Evolutionary conservation across 2,888 invertebrate genomes (phyloP).

Genomic region (Myathropa florea): DNA sequence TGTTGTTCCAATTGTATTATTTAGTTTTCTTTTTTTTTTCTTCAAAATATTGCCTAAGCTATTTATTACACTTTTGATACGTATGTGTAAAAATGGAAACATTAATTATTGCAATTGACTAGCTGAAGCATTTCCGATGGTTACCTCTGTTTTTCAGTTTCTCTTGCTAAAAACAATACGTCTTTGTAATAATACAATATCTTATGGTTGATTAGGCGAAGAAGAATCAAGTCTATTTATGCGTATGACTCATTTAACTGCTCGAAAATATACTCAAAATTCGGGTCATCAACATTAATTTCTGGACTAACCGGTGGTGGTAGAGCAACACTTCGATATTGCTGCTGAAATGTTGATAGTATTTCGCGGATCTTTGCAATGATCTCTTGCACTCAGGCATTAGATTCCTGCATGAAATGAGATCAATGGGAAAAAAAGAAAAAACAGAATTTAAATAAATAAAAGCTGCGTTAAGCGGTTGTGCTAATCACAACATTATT

Average conservation of each 20-base stretch:
- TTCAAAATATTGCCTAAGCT: conserved; percentile 52
- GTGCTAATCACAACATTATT: conserved; percentile 64
- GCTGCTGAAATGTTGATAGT: conserved; percentile 86
- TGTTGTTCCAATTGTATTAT: conserved; percentile 63
- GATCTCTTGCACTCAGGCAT: conserved; percentile 94
- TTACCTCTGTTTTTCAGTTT: conserved; percentile 17
- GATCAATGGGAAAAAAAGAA: conserved; percentile 62
- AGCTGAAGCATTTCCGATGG: conserved; percentile 45
- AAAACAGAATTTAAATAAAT: conserved; percentile 52
- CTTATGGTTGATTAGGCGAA: background rate
- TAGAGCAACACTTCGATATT: conserved; percentile 82
- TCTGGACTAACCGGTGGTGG: conserved; percentile 76
- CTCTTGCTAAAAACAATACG: background rate
- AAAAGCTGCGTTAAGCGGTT: conserved; percentile 59
- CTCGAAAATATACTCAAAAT: conserved; percentile 70
- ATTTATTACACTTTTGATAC: conserved; percentile 35
- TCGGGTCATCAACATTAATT: conserved; percentile 75
- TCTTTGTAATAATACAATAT: conserved; percentile 8
- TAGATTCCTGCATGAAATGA: conserved; percentile 85
- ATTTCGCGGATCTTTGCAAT: conserved; percentile 91
- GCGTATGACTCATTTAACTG: conserved; percentile 68
- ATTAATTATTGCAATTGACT: conserved; percentile 47
- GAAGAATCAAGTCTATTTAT: conserved; percentile 23
- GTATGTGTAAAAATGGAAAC: conserved; percentile 43
- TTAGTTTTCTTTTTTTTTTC: conserved; percentile 27